A percentile compares a stretch with the other conserved stretches of the same genome.
These are phyloP conservation scores for Myioborus miniatus DNA, from an alignment of 2,797 vertebrate genomes.

Conservation along the genomic window DNA sequence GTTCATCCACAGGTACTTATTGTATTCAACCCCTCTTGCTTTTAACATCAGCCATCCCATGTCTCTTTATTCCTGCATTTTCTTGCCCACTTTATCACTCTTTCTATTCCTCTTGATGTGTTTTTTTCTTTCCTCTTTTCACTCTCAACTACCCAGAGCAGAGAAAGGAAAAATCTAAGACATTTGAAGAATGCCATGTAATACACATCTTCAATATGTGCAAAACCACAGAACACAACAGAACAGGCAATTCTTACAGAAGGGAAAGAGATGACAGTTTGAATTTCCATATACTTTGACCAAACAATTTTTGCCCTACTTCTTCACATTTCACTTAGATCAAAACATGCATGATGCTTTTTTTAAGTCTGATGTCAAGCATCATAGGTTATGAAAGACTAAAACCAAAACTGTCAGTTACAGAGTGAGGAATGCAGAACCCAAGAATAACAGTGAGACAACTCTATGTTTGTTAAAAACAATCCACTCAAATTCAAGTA, in stretches of 20 bases:
- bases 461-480: not conserved
- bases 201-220: not conserved
- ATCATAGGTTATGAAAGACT: not conserved
- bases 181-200: not conserved
- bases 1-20: not conserved
- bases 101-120: not conserved
- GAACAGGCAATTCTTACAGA: not conserved
- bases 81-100: not conserved
- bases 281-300: not conserved
- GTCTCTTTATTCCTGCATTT: not conserved
- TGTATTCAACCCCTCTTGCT: not conserved
- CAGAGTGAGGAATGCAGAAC: not conserved
- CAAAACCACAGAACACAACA: not conserved
- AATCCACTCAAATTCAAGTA: not conserved
- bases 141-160: not conserved
- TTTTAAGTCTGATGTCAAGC: constrained; percentile 16
- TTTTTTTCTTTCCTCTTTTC: not conserved
- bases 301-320: constrained; percentile 21
- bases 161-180: not conserved
- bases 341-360: not conserved
- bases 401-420: constrained; percentile 9
- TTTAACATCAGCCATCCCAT: not conserved
- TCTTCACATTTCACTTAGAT: constrained; percentile 13
- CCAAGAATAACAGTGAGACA: not conserved
- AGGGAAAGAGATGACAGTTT: not conserved